Conservation (phyloP, 2,888 invertebrate species). For the Lucinisca nassula region DNA sequence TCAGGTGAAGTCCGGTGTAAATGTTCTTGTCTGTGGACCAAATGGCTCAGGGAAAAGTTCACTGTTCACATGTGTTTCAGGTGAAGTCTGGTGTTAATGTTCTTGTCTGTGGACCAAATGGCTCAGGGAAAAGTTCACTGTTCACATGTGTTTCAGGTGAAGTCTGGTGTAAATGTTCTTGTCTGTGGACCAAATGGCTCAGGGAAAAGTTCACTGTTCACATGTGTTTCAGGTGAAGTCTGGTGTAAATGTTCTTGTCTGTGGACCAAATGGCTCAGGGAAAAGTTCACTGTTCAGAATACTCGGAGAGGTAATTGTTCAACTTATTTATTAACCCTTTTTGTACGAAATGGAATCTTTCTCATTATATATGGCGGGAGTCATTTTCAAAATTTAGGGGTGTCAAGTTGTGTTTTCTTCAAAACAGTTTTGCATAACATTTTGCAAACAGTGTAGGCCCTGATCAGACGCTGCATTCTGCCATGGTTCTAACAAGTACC, state of each 20-base stretch:
- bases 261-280: slow-evolving; percentile 99
- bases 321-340: too few species aligned
- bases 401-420: too few species aligned
- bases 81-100: slow-evolving; percentile 98
- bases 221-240: slow-evolving; percentile 92
- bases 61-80: slow-evolving; percentile 82
- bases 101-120: slow-evolving; percentile 99
- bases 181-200: slow-evolving; percentile 99
- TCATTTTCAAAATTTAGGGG: too few species aligned
- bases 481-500: too few species aligned
- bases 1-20: slow-evolving; percentile 95
- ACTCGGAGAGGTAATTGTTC: slow-evolving; percentile 92
- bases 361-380: too few species aligned
- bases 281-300: slow-evolving; percentile 99
- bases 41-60: slow-evolving; percentile 99
- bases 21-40: slow-evolving; percentile 99
- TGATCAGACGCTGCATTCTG: too few species aligned
- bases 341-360: too few species aligned
- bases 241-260: slow-evolving; percentile 98
- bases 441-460: too few species aligned
- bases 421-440: too few species aligned
- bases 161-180: slow-evolving; percentile 98
- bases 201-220: slow-evolving; percentile 98
- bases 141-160: slow-evolving; percentile 89
- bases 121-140: slow-evolving; percentile 98